Conservation (phyloP, 1,140 invertebrate species). For the Drosophila takahashii region DNA sequence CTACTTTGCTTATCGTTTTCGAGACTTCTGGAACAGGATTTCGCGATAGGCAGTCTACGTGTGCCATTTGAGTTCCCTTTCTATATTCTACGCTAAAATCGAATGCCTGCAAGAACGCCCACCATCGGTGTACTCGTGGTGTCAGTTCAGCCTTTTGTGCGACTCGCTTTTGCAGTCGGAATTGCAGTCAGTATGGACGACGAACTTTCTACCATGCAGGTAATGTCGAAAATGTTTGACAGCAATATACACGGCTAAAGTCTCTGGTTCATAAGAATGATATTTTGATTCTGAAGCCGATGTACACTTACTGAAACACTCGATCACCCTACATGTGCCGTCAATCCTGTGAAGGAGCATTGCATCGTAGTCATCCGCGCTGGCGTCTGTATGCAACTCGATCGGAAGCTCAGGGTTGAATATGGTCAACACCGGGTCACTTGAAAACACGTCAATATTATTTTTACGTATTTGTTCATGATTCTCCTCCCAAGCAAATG, state of each 20-base stretch:
- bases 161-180: background rate
- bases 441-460: background rate
- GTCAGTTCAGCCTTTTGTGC: constrained; percentile 6
- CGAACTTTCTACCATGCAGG: constrained; percentile 4
- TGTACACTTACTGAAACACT: background rate
- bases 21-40: background rate
- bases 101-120: constrained; percentile 13
- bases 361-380: background rate
- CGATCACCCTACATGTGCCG: background rate
- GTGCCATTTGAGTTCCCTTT: too few species aligned
- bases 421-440: too few species aligned
- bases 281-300: too few species aligned
- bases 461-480: background rate
- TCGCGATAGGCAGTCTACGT: background rate
- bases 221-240: constrained; percentile 4
- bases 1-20: background rate
- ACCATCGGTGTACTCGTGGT: constrained; percentile 11
- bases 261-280: background rate
- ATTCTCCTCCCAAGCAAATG: background rate
- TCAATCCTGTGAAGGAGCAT: background rate
- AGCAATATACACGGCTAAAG: too few species aligned
- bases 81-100: background rate
- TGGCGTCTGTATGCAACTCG: background rate
- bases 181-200: constrained; percentile 9
- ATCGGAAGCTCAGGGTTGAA: background rate